Conservation (phyloP, 2,888 invertebrate genomes). For the Meteorus cinctellus region DNA sequence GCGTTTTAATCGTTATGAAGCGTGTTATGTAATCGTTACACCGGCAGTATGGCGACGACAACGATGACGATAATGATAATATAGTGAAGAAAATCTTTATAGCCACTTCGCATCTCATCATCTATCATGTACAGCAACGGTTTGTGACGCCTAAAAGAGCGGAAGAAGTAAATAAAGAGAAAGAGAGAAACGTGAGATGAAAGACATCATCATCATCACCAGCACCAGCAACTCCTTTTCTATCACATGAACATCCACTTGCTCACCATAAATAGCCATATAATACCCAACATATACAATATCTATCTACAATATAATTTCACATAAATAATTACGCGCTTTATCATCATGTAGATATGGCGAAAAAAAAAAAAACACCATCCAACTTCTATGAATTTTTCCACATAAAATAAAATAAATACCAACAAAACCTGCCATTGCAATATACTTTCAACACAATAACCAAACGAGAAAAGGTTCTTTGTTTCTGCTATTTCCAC, state of each 20-base stretch:
- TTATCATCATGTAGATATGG: background rate
- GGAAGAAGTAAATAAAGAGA: background rate
- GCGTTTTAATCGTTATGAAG: slow-evolving; percentile 17
- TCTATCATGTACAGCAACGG: background rate
- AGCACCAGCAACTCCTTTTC: background rate
- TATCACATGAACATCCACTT: background rate
- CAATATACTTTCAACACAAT: too few relatives aligned
- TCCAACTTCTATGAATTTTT: too few relatives aligned
- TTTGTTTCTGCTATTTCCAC: too few relatives aligned
- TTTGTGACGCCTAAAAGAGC: slow-evolving; percentile 9
- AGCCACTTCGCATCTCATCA: too few relatives aligned
- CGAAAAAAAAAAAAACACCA: too few relatives aligned
- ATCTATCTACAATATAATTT: background rate
- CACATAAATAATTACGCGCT: background rate
- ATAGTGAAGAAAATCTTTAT: too few relatives aligned
- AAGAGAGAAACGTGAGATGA: background rate
- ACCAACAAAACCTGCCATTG: too few relatives aligned
- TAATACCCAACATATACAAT: background rate
- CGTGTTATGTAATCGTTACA: background rate
- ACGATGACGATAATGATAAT: too few relatives aligned
- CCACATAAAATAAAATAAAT: too few relatives aligned
- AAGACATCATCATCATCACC: background rate
- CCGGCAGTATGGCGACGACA: background rate
- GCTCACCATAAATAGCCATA: slow-evolving; percentile 8
- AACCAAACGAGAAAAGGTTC: too few relatives aligned